A percentile compares a stretch with the other conserved stretches of the same genome.
phyloP scores from a whole-genome alignment of 2,113 vertebrate genomes.

The Oceanodroma tethys region DNA sequence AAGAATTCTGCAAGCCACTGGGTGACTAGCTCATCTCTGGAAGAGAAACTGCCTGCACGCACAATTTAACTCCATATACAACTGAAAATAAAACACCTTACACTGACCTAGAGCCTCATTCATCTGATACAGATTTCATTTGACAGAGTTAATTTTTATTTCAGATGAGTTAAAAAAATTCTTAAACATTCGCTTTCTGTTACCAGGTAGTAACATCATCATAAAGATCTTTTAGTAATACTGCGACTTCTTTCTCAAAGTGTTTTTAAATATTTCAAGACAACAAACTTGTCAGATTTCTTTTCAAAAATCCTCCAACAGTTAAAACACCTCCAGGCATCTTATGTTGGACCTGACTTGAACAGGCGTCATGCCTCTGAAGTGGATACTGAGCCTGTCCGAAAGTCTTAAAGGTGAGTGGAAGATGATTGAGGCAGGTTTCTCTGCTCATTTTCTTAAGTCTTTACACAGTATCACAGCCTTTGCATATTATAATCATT shows the following conservation, averaged over 20 bases:
- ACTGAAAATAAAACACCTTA: neutral
- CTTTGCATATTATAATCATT: neutral
- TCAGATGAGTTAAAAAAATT: neutral
- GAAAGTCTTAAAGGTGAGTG: neutral
- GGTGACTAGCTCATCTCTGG: neutral
- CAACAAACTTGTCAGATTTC: neutral
- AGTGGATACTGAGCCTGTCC: neutral
- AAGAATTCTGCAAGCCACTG: neutral
- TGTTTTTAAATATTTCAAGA: neutral
- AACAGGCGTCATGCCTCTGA: neutral
- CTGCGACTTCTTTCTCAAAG: rapidly evolving
- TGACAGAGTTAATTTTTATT: neutral
- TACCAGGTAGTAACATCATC: neutral
- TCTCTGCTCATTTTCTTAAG: neutral
- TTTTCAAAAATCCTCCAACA: neutral
- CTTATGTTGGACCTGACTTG: neutral
- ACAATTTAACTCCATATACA: neutral
- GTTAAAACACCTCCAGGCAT: neutral
- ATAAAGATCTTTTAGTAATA: neutral
- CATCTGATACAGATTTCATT: neutral
- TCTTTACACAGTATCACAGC: neutral
- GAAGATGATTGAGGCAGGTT: neutral
- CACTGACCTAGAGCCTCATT: neutral
- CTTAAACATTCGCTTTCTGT: neutral
- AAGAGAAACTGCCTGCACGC: neutral